These are phyloP conservation scores for Eretmocerus hayati DNA, from an alignment of 2,888 invertebrate genomes.

Conservation along the genomic window DNA sequence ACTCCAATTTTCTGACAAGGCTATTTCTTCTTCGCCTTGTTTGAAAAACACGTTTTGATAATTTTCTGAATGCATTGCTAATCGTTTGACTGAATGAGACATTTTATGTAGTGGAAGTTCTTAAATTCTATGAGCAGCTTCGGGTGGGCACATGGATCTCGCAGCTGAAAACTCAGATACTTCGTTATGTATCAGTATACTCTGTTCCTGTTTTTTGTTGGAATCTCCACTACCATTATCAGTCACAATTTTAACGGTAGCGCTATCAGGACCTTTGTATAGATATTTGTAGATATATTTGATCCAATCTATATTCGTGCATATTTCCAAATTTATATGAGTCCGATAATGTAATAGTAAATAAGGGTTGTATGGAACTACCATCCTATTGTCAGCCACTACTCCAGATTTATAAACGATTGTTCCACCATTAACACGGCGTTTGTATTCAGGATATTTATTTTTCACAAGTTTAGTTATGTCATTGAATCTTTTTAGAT, in stretches of 20 bases:
- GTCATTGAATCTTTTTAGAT: neutral
- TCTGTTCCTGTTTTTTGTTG: neutral
- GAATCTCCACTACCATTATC: neutral
- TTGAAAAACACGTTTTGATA: constrained; percentile 1
- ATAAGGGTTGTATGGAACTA: neutral
- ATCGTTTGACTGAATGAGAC: neutral
- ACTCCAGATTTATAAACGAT: neutral
- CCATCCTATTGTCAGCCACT: constrained; percentile 2
- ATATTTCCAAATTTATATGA: constrained; percentile 7
- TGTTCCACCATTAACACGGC: neutral
- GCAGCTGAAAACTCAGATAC: neutral
- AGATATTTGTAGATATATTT: constrained; percentile 9
- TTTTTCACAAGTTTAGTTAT: neutral
- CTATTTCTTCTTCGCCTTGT: constrained; percentile 2
- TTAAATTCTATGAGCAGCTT: neutral
- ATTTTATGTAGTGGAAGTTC: neutral
- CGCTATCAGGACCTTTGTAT: constrained; percentile 5
- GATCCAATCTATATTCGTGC: neutral
- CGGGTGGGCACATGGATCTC: neutral
- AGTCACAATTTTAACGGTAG: neutral
- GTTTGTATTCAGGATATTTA: constrained; percentile 8
- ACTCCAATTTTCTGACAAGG: constrained; percentile 5
- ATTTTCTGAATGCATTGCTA: neutral
- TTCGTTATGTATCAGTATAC: neutral
- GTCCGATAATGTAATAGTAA: neutral